Evolutionary conservation across 2,888 invertebrate species (phyloP).

Genomic region (Gisinianus flammeolus): DNA sequence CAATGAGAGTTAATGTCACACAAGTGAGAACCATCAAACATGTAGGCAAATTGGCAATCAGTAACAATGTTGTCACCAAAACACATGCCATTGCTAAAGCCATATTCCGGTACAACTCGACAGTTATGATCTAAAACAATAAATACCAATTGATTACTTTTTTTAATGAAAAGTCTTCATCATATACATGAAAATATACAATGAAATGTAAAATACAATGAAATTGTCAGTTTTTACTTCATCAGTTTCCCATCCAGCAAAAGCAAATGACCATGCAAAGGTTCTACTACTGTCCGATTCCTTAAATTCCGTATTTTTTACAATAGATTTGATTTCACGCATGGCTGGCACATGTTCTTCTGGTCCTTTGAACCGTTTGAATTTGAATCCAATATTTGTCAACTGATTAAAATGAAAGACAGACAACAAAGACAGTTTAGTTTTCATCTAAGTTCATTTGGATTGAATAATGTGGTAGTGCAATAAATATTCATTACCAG

Average conservation of each 20-base stretch:
- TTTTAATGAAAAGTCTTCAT: background rate
- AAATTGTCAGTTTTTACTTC: too few species aligned
- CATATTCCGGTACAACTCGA: constrained; percentile 78
- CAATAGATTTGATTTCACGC: constrained; percentile 69
- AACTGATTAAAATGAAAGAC: constrained; percentile 61
- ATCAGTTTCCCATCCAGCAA: constrained; percentile 78
- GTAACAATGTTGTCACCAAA: constrained; percentile 75
- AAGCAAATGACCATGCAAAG: constrained; percentile 75
- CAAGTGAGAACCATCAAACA: constrained; percentile 80
- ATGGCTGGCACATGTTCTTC: constrained; percentile 76
- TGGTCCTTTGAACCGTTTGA: constrained; percentile 66
- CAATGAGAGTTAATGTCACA: constrained; percentile 64
- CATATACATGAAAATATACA: background rate
- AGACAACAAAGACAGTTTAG: constrained; percentile 17
- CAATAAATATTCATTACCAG: constrained; percentile 61
- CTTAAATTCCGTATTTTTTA: constrained; percentile 67
- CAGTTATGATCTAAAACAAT: constrained; percentile 68
- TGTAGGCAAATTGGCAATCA: constrained; percentile 77
- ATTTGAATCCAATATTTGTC: constrained; percentile 71
- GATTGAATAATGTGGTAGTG: constrained; percentile 1
- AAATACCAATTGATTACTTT: background rate
- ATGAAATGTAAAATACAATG: too few species aligned
- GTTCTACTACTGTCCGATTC: constrained; percentile 69
- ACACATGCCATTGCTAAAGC: constrained; percentile 77
- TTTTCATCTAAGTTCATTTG: background rate